Evolutionary conservation across 2,888 invertebrate genomes (phyloP).

Genomic region (Exocentrus adspersus): DNA sequence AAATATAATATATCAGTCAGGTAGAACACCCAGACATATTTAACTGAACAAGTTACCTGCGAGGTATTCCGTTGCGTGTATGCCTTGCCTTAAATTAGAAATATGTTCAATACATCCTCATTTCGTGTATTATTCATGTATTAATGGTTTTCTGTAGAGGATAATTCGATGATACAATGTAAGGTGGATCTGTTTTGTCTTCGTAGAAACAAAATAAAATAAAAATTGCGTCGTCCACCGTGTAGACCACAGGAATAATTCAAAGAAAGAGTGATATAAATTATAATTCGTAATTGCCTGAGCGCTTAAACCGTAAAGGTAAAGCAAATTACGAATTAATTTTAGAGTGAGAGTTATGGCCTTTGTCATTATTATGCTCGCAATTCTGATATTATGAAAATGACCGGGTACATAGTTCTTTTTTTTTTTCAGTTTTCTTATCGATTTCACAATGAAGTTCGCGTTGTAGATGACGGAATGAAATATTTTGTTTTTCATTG

Average conservation of each 20-base stretch:
- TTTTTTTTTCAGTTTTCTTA: conserved; percentile 2
- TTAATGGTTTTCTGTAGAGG: too few species aligned
- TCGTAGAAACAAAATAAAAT: background rate
- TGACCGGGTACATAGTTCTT: conserved; percentile 26
- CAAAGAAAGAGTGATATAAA: conserved; percentile 59
- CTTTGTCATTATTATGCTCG: conserved; percentile 48
- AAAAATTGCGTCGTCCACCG: background rate
- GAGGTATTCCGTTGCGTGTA: too few species aligned
- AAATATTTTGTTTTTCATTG: background rate
- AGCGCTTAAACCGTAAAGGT: conserved; percentile 57
- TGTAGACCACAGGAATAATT: conserved; percentile 34
- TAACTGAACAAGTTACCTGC: too few species aligned
- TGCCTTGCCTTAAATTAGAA: too few species aligned
- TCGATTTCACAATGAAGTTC: conserved; percentile 16
- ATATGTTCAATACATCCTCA: too few species aligned
- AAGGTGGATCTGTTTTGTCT: background rate
- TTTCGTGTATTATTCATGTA: too few species aligned
- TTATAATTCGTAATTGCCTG: conserved; percentile 59
- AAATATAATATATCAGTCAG: too few species aligned
- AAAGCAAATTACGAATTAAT: conserved; percentile 54
- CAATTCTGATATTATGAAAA: conserved; percentile 39
- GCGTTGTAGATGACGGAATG: too few species aligned
- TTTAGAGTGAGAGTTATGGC: conserved; percentile 53
- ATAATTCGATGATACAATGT: too few species aligned
- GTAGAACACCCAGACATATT: too few species aligned